phyloP scores from a whole-genome alignment of 2,113 vertebrate species.

The Artemisiospiza belli region DNA sequence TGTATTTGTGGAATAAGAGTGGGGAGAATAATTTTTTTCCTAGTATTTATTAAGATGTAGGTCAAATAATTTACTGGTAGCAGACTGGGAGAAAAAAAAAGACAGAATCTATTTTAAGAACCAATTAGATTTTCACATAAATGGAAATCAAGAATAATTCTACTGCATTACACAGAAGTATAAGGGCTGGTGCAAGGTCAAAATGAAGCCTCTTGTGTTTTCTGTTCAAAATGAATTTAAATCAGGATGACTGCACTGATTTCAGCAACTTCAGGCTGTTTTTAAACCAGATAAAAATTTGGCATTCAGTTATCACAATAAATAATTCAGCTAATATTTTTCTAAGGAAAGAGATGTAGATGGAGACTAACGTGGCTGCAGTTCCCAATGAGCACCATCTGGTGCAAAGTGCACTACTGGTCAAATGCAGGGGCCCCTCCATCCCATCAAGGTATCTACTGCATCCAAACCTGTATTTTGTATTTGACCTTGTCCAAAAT shows the following conservation, averaged over 20 bases:
- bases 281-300: slow-evolving; percentile 16
- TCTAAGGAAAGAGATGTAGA: not conserved
- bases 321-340: slow-evolving; percentile 24
- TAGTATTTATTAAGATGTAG: slow-evolving; percentile 59
- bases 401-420: not conserved
- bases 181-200: slow-evolving; percentile 59
- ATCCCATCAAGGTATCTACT: not conserved
- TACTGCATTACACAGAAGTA: slow-evolving; percentile 45
- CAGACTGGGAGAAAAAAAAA: slow-evolving; percentile 31
- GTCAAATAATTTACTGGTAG: slow-evolving; percentile 62
- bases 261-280: slow-evolving; percentile 34
- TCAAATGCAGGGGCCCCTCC: not conserved
- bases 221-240: slow-evolving; percentile 62
- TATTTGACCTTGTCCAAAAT: slow-evolving; percentile 28
- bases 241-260: slow-evolving; percentile 57
- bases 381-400: not conserved
- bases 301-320: not conserved
- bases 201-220: slow-evolving; percentile 56
- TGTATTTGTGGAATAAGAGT: not conserved
- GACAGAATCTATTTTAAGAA: slow-evolving; percentile 55
- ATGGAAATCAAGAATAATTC: slow-evolving; percentile 63
- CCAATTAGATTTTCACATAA: slow-evolving; percentile 62
- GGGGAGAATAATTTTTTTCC: slow-evolving; percentile 15
- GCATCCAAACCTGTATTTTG: not conserved
- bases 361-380: not conserved